Conservation (phyloP, 2,888 invertebrate genomes). For the Torymus aiolomorphi region DNA sequence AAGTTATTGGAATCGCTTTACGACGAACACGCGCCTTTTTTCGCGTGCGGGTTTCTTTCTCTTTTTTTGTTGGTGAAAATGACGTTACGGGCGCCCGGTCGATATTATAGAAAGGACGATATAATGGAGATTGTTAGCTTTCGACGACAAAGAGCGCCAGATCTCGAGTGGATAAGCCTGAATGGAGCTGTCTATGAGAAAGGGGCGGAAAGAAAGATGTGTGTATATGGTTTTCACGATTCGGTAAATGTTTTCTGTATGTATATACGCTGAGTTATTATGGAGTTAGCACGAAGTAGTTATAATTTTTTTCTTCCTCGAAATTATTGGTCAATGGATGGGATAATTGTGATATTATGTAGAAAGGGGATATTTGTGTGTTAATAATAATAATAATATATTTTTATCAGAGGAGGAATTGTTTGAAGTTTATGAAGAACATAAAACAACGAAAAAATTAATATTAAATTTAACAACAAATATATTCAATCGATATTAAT, state of each 20-base stretch:
- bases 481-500: no score
- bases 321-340: no score
- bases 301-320: no score
- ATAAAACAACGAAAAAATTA: no score
- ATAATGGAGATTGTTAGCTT: slow-evolving; percentile 17
- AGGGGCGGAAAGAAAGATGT: background rate
- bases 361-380: no score
- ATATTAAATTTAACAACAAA: no score
- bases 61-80: slow-evolving; percentile 19
- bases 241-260: background rate
- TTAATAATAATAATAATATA: no score
- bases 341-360: no score
- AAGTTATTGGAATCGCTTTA: slow-evolving; percentile 42
- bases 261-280: background rate
- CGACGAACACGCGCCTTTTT: background rate
- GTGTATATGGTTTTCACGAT: no score
- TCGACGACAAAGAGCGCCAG: slow-evolving; percentile 2
- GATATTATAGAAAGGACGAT: background rate
- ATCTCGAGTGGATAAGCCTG: slow-evolving; percentile 16
- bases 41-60: slow-evolving; percentile 22
- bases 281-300: no score
- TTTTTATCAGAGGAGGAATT: no score
- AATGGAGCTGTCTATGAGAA: background rate
- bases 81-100: background rate
- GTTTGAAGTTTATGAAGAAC: no score